These are phyloP conservation scores for Argyresthia albistria DNA, from an alignment of 2,888 invertebrate species.

Conservation along the genomic window DNA sequence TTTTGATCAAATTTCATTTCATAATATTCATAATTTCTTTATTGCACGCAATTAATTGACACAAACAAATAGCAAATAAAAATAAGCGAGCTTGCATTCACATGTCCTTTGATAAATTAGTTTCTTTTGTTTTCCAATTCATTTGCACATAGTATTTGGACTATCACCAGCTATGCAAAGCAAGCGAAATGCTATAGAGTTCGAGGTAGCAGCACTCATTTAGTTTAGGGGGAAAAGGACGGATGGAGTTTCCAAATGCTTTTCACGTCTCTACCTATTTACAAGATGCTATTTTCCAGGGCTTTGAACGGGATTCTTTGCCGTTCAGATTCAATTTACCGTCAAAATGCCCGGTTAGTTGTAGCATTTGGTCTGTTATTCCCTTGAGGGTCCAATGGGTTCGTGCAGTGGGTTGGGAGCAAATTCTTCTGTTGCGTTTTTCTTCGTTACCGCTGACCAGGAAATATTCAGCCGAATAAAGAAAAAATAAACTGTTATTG, in stretches of 20 bases:
- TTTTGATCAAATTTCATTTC: no score
- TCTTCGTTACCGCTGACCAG: neutral
- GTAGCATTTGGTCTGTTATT: conserved; percentile 33
- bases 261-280: conserved; percentile 54
- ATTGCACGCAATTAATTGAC: no score
- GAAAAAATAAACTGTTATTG: no score
- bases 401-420: neutral
- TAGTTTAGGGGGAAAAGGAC: conserved; percentile 61
- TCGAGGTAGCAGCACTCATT: conserved; percentile 24
- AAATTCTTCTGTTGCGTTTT: neutral
- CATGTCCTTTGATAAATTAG: no score
- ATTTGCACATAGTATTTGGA: no score
- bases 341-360: conserved; percentile 48
- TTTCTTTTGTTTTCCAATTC: no score
- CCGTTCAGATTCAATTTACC: conserved; percentile 64
- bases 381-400: neutral
- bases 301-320: conserved; percentile 39
- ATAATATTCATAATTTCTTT: no score
- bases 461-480: no score
- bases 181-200: neutral
- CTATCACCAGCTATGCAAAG: no score
- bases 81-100: no score
- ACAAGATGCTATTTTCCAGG: conserved; percentile 54
- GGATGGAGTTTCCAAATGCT: conserved; percentile 43
- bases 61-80: no score